Percentiles rank a stretch among this genome's conserved stretches.
Evolutionary conservation across 2,113 vertebrate species (phyloP).

Genomic region (Zosterops pallidus): DNA sequence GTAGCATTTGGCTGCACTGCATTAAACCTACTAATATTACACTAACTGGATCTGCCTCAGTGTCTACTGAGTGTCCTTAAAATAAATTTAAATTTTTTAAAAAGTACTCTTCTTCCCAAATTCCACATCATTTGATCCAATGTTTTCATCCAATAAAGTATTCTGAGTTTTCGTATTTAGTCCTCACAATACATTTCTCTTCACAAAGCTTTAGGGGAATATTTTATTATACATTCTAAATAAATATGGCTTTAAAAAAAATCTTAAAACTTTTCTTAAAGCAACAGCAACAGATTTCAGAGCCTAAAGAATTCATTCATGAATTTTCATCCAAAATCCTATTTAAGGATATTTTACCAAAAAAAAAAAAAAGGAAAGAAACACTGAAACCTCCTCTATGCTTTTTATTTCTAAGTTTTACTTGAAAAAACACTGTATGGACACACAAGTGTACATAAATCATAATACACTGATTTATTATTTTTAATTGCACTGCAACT

Average conservation of each 20-base stretch:
- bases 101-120: background rate
- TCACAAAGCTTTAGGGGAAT: background rate
- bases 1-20: background rate
- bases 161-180: background rate
- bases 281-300: background rate
- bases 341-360: background rate
- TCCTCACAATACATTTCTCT: background rate
- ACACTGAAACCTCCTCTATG: background rate
- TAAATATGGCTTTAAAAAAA: background rate
- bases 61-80: background rate
- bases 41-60: constrained; percentile 29
- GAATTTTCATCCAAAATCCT: background rate
- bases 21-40: constrained; percentile 56
- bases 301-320: background rate
- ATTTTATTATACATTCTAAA: background rate
- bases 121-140: background rate
- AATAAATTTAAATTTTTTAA: background rate
- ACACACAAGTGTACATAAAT: background rate
- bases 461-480: rapidly evolving
- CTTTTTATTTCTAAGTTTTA: background rate
- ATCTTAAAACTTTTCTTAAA: background rate
- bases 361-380: too few species aligned
- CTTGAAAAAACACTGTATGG: background rate
- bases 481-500: background rate
- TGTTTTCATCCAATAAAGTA: background rate